Conservation (phyloP, 2,888 invertebrate genomes). For the Cephus runcator region DNA sequence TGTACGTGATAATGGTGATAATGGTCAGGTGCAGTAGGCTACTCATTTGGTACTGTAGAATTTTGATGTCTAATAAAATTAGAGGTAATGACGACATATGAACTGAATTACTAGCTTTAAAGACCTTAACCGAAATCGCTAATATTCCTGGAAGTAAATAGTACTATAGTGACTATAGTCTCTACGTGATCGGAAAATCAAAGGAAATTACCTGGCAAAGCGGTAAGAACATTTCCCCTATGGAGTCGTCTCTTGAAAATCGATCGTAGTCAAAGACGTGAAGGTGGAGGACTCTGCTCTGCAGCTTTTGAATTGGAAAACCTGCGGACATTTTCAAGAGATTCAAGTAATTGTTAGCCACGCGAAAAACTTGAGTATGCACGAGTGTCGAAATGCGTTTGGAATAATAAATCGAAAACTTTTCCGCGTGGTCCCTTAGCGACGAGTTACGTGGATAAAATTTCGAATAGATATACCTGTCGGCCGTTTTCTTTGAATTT, state of each 20-base stretch:
- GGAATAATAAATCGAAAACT: neutral
- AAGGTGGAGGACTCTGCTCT: slow-evolving; percentile 89
- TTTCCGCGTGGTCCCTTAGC: neutral
- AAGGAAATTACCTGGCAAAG: slow-evolving; percentile 81
- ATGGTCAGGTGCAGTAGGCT: neutral
- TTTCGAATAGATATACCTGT: neutral
- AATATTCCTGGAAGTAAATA: neutral
- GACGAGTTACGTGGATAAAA: neutral
- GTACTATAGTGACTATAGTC: neutral
- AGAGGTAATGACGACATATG: neutral
- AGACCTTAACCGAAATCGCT: neutral
- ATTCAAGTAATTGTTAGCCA: neutral
- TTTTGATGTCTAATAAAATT: neutral
- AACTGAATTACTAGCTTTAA: neutral
- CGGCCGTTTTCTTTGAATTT: neutral
- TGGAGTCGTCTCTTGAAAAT: slow-evolving; percentile 93
- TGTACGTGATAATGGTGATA: neutral
- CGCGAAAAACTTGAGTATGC: neutral
- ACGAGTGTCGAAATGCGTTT: neutral
- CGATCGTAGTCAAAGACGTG: slow-evolving; percentile 96
- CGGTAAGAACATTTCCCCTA: slow-evolving; percentile 92
- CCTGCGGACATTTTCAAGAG: slow-evolving; percentile 63
- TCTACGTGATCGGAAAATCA: slow-evolving; percentile 1
- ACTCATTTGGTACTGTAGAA: neutral
- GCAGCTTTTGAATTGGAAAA: slow-evolving; percentile 92